These are phyloP conservation scores for Drosophila neutralis DNA, from an alignment of 2,888 invertebrate species.

Conservation along the genomic window DNA sequence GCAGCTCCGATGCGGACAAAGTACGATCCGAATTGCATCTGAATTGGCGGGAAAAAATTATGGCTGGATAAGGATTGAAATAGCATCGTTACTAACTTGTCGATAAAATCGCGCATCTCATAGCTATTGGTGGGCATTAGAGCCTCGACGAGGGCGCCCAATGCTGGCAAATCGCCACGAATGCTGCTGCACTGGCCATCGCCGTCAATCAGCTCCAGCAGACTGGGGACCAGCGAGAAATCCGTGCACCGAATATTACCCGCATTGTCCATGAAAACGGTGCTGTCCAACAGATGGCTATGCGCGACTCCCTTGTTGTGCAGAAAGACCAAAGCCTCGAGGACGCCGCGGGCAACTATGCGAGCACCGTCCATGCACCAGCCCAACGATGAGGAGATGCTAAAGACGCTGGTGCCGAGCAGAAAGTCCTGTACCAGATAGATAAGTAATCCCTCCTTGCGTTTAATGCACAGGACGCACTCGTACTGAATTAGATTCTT, in stretches of 20 bases:
- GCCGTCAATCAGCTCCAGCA: constrained; percentile 82
- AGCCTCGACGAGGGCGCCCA: constrained; percentile 83
- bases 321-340: constrained; percentile 91
- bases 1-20: constrained; percentile 91
- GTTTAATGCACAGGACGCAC: constrained; percentile 88
- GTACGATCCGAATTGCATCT: constrained; percentile 85
- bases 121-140: constrained; percentile 82
- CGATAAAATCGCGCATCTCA: constrained; percentile 84
- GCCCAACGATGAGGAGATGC: constrained; percentile 82
- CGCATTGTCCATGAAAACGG: constrained; percentile 89
- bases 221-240: constrained; percentile 83
- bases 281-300: constrained; percentile 91
- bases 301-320: constrained; percentile 94
- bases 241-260: constrained; percentile 86
- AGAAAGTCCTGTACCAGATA: constrained; percentile 90
- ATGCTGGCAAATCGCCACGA: constrained; percentile 83
- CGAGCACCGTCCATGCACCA: constrained; percentile 85
- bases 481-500: constrained; percentile 90
- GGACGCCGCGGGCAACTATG: constrained; percentile 88
- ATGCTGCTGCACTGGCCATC: constrained; percentile 69
- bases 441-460: constrained; percentile 88
- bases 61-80: neutral
- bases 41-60: neutral
- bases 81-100: constrained; percentile 71
- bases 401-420: constrained; percentile 83